Conservation (phyloP, 2,797 vertebrate species). For the Thripadectes ignobilis region DNA sequence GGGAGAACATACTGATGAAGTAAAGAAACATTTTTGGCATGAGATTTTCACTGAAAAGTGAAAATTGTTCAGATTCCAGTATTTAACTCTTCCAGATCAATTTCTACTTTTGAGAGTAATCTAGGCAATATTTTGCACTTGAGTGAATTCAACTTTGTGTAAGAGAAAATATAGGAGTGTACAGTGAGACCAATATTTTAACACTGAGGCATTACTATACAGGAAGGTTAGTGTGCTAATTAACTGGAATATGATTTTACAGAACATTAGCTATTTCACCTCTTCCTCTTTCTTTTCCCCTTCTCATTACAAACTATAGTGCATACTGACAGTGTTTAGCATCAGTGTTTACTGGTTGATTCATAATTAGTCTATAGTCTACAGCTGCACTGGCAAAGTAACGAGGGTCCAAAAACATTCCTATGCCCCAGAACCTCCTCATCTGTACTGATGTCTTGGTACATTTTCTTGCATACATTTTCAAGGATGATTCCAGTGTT, state of each 20-base stretch:
- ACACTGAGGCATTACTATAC: neutral
- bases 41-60: neutral
- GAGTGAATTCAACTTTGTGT: neutral
- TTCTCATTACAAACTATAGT: neutral
- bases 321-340: neutral
- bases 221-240: neutral
- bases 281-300: neutral
- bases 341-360: neutral
- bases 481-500: neutral
- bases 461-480: neutral
- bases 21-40: neutral
- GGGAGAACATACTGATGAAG: neutral
- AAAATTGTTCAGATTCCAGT: neutral
- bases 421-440: neutral
- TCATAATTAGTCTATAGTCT: neutral
- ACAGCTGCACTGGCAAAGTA: neutral
- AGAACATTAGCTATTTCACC: neutral
- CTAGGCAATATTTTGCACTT: neutral
- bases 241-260: neutral
- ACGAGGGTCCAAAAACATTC: neutral
- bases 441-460: neutral
- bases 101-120: neutral
- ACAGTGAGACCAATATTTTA: neutral
- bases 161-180: neutral
- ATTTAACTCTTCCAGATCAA: neutral